A percentile compares a stretch with the other conserved stretches of the same genome.
These are phyloP conservation scores for Saimiri boliviensis DNA, from an alignment of 2,113 vertebrate genomes.

Conservation along the genomic window DNA sequence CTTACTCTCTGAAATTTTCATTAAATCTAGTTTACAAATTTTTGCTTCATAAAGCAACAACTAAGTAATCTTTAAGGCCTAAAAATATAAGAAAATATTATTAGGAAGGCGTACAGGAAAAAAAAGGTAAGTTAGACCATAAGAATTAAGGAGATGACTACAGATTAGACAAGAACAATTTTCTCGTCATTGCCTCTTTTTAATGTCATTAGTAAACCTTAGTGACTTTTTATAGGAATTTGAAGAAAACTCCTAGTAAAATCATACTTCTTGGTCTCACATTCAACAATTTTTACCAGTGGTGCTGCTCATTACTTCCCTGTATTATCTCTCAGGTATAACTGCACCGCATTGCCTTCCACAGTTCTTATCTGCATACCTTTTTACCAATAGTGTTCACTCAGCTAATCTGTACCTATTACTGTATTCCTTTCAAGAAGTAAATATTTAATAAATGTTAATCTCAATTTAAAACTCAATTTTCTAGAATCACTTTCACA, in stretches of 20 bases:
- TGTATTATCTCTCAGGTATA: background rate
- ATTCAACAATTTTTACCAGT: background rate
- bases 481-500: constrained; percentile 24
- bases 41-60: constrained; percentile 48
- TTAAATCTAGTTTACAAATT: constrained; percentile 24
- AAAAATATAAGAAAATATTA: constrained; percentile 18
- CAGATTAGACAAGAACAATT: constrained; percentile 30
- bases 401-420: background rate
- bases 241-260: background rate
- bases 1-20: background rate
- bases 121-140: background rate
- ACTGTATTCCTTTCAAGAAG: background rate
- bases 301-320: background rate
- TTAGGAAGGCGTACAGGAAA: background rate
- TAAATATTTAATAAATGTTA: constrained; percentile 10
- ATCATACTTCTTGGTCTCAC: background rate
- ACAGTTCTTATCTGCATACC: background rate
- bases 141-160: background rate
- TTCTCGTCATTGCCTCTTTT: constrained; percentile 44
- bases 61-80: background rate
- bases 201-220: background rate
- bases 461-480: background rate
- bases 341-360: background rate
- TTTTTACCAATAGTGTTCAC: background rate
- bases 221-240: background rate